These are phyloP conservation scores for Sicus ferrugineus DNA, from an alignment of 2,888 invertebrate genomes.

Conservation along the genomic window DNA sequence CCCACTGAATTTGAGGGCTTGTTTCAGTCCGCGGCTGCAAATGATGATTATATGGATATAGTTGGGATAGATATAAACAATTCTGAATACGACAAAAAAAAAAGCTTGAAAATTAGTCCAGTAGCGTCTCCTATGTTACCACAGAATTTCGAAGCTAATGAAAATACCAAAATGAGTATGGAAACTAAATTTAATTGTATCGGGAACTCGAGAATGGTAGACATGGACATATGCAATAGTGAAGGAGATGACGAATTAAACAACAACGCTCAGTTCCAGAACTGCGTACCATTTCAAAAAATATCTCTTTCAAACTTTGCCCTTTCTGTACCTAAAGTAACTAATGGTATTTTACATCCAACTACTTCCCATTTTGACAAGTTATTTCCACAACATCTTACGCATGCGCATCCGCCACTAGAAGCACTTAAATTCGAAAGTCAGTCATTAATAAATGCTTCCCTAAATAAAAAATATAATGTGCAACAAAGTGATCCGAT, in stretches of 20 bases:
- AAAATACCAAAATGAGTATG: constrained; percentile 31
- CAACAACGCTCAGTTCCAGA: no score
- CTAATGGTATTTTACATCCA: no score
- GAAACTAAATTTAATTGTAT: constrained; percentile 29
- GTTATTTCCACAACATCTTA: no score
- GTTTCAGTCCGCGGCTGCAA: constrained; percentile 43
- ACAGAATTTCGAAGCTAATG: constrained; percentile 44
- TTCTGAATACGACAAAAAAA: constrained; percentile 39
- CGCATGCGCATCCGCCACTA: no score
- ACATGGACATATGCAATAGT: constrained; percentile 63
- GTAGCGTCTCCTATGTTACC: constrained; percentile 56
- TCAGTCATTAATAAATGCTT: no score
- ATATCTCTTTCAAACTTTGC: no score
- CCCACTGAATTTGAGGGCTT: constrained; percentile 62
- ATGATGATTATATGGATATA: constrained; percentile 48
- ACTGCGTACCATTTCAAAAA: no score
- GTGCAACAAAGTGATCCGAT: no score
- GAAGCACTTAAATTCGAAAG: no score
- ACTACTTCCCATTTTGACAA: no score
- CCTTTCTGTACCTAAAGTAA: no score
- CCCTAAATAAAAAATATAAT: no score
- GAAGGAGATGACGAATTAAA: constrained; percentile 55
- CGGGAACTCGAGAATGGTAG: constrained; percentile 56
- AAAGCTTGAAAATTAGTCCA: constrained; percentile 60
- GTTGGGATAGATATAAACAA: constrained; percentile 46